Conservation (phyloP, 2,888 invertebrate species). For the Caenorhabditis drosophilae region DNA sequence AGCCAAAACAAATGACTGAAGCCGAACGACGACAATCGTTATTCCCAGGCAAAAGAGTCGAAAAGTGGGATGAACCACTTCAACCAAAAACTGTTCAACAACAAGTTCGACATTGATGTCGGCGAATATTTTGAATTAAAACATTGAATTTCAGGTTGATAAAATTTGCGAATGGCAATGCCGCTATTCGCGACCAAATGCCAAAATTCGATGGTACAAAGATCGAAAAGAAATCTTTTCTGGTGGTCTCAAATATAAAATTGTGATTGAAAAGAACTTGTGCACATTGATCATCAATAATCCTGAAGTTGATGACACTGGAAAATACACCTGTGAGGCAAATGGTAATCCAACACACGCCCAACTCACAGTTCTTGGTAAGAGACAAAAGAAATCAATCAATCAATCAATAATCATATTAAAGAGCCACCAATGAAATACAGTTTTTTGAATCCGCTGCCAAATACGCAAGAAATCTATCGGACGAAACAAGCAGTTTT, state of each 20-base stretch:
- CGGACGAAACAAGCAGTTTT: conserved; percentile 83
- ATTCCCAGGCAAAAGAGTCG: conserved; percentile 66
- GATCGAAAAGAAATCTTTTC: conserved; percentile 68
- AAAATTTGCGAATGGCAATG: conserved; percentile 91
- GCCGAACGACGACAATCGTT: conserved; percentile 57
- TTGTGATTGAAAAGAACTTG: conserved; percentile 87
- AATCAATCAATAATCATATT: conserved; percentile 42
- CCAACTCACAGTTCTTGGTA: conserved; percentile 89
- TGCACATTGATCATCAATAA: conserved; percentile 87
- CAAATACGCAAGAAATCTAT: conserved; percentile 87
- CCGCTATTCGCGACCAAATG: conserved; percentile 92
- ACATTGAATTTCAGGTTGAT: too few species aligned
- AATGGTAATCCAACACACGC: conserved; percentile 86
- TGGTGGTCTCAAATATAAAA: conserved; percentile 87
- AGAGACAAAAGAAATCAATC: conserved; percentile 13
- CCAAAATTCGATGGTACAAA: conserved; percentile 71
- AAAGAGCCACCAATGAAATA: conserved; percentile 92
- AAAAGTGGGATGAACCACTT: conserved; percentile 65
- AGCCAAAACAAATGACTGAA: conserved; percentile 43
- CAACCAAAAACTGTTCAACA: conserved; percentile 62
- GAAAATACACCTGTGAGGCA: conserved; percentile 93
- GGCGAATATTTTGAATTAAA: too few species aligned
- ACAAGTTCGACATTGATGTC: too few species aligned
- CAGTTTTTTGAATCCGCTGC: conserved; percentile 86
- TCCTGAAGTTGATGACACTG: conserved; percentile 92